Evolutionary conservation across 2,113 vertebrate genomes (phyloP), one percentile per base, ranked within the genome.

Genomic region (Acanthisitta chloris): DNA sequence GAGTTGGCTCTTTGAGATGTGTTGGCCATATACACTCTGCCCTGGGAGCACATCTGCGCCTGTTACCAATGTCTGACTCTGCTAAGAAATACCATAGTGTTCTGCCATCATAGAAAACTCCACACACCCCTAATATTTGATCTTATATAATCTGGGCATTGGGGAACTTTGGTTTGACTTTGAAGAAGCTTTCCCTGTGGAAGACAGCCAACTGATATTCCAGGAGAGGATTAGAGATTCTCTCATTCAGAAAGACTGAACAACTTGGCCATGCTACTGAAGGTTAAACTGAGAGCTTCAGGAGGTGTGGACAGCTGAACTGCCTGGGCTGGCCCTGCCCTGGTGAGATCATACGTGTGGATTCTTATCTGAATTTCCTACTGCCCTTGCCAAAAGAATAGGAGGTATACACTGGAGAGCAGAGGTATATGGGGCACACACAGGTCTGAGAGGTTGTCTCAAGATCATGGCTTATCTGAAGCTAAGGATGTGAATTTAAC

Each of bases 31-130:
- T 23, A 59, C 0, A 1, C 33, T 36, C 80, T 70, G 83, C 80
- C 87, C 61, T 71, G n/a, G 24, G 40, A 70, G 46, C 0, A 0
- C 36, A 42, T 0, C 0, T 79, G 73, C 25, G 28, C 46, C 31
- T 59, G 5, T 76, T 79, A 45, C 38, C 65, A 49, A 82, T 29
- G 38, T 43, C 81, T 34, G 20, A 36, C 31, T 81, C n/a, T 10
- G 38, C 19, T 45, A 59, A 76, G 65, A 76, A 77, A 61, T 46
- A 26, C 40, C 23, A 26, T 5, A 25, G 34, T 11, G 28, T 64
- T 67, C 67, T 81, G 36, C 9, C 84, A 49, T 29, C 0, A 0
- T 1, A 40, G 45, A 62, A 65, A 83, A 80, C n/a, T 28, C 1
- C 40, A 61, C 24, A 58, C 34, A 34, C 23, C 1, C 48, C 42